These are phyloP conservation scores for Scaptodrosophila latifasciaeformis DNA, from an alignment of 2,888 invertebrate genomes.

Conservation along the genomic window DNA sequence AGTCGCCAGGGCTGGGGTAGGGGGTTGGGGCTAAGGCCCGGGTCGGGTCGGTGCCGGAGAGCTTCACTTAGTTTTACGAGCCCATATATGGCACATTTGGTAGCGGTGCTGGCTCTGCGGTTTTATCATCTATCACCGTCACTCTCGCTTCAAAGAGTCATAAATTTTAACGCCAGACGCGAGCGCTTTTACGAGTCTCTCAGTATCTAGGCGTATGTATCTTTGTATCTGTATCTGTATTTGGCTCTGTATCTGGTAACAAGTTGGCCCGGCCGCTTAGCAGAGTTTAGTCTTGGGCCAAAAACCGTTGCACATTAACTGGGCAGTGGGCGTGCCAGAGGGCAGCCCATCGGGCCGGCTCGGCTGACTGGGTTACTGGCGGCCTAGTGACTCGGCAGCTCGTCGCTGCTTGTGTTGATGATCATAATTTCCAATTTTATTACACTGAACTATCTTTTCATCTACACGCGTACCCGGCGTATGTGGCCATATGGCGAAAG, in stretches of 20 bases:
- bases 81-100: not conserved
- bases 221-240: constrained; percentile 11
- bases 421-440: constrained; percentile 51
- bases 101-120: constrained; percentile 7
- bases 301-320: constrained; percentile 3
- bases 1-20: no score
- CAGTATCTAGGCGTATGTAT: constrained; percentile 12
- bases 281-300: not conserved
- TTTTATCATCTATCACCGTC: constrained; percentile 49
- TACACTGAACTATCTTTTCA: constrained; percentile 14
- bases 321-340: constrained; percentile 9
- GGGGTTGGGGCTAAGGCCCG: no score
- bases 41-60: not conserved
- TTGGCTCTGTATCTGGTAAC: constrained; percentile 9
- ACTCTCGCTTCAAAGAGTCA: constrained; percentile 42
- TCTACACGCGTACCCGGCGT: constrained; percentile 3
- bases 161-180: constrained; percentile 44
- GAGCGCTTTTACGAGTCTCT: constrained; percentile 32
- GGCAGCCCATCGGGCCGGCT: not conserved
- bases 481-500: constrained; percentile 34
- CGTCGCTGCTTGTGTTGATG: constrained; percentile 30
- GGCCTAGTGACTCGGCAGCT: constrained; percentile 12
- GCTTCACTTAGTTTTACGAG: constrained; percentile 3
- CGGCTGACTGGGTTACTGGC: constrained; percentile 24
- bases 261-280: not conserved